Conservation (phyloP, 2,888 invertebrate species). For the Spisula subtruncata region DNA sequence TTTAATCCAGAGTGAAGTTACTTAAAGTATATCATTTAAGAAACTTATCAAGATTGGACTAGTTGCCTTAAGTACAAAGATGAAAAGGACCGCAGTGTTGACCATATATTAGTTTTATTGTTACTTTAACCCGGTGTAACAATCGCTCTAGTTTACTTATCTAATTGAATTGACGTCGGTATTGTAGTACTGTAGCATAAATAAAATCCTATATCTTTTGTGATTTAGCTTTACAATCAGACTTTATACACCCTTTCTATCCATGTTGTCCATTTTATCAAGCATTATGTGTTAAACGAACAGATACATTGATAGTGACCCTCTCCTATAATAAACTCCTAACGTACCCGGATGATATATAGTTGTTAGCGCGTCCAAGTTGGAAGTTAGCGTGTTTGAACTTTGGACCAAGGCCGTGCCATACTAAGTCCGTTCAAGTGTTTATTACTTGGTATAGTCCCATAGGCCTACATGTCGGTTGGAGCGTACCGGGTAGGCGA, state of each 20-base stretch:
- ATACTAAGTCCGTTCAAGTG: no score
- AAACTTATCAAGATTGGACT: slow-evolving; percentile 41
- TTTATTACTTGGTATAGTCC: no score
- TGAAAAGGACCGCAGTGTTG: slow-evolving; percentile 53
- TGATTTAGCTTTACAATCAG: slow-evolving; percentile 9
- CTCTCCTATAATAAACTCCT: not conserved
- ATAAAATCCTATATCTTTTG: slow-evolving; percentile 24
- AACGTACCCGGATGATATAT: no score
- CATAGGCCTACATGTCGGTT: no score
- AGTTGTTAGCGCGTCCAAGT: no score
- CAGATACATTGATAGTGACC: not conserved
- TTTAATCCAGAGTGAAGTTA: not conserved
- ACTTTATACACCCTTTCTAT: not conserved
- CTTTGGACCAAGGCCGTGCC: no score
- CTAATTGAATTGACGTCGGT: slow-evolving; percentile 48
- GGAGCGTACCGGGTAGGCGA: no score
- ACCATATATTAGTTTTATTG: slow-evolving; percentile 43
- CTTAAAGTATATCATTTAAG: not conserved
- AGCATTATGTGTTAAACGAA: not conserved
- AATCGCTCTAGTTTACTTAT: slow-evolving; percentile 40
- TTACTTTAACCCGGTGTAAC: slow-evolving; percentile 35
- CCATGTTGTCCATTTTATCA: not conserved
- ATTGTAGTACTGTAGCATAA: slow-evolving; percentile 1
- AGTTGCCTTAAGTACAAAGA: slow-evolving; percentile 26
- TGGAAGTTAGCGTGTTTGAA: no score